Evolutionary conservation across 2,113 vertebrate species (phyloP), one percentile per base, ranked within the genome.

Genomic region (Corythornis vintsioides): DNA sequence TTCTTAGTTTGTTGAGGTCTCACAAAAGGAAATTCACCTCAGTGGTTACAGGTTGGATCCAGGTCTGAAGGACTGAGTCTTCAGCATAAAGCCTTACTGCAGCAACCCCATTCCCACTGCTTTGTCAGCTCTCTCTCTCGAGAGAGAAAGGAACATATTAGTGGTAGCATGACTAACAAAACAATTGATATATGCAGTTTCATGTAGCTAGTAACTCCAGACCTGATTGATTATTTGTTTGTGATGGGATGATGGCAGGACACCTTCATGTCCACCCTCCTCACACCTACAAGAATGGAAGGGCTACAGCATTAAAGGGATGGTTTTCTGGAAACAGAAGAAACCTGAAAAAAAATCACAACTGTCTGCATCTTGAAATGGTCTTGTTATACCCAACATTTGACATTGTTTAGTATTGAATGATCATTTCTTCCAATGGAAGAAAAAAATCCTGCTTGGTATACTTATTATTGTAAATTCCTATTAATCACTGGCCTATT

Each of bases 1-100:
- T 86, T 93, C 82, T 75, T n/a, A 50, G 28, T 88, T 93, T 83
- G 48, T 56, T 91, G 76, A 69, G 40, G 48, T 90, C 52, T 59
- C 26, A 52, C 69, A 70, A 45, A 91, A 59, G 50, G 73, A 86
- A 87, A 78, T 52, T 11, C 13, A 0, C 45, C 52, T 48, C 26
- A n/a, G 13, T 55, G 72, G 10, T 11, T 29, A 57, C 59, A 33
- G 25, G 76, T 15, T 63, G 55, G 59, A 61, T 35, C 11, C 24
- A 17, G 21, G 25, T 72, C 52, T 50, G 72, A 71, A 67, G 31
- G 40, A 66, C 31, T 2, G 33, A n/a, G 15, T 15, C 33, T 61
- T 57, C 38, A 42, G 20, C 38, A 29, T 7, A 50, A 61, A 67
- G 40, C 31, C 25, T 76, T 13, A 11, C 9, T 10, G 31, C 0